Evolutionary conservation across 2,113 vertebrate species (phyloP).

Genomic region (Cyanoliseus patagonus): DNA sequence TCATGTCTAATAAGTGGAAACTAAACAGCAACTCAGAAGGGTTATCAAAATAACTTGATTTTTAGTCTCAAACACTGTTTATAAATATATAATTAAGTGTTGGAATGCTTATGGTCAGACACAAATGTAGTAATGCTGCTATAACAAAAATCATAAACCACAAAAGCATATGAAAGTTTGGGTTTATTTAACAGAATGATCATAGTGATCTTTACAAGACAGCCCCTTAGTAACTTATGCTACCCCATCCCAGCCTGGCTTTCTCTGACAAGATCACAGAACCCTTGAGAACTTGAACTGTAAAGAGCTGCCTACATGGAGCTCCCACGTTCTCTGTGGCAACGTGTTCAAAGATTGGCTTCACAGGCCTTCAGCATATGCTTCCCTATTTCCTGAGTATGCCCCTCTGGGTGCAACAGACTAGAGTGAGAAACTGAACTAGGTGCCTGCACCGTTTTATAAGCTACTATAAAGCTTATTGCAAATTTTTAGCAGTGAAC

Average conservation of each 20-base stretch:
- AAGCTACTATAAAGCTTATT: background rate
- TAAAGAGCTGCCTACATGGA: background rate
- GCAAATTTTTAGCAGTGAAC: background rate
- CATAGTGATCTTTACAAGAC: background rate
- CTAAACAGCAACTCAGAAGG: constrained; percentile 29
- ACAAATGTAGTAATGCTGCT: constrained; percentile 1
- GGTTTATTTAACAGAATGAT: background rate
- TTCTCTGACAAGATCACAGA: background rate
- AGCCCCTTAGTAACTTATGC: background rate
- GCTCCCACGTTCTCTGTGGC: background rate
- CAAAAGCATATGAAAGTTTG: background rate
- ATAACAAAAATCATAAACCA: background rate
- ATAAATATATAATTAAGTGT: constrained; percentile 29
- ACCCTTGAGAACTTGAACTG: background rate
- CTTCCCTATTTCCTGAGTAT: background rate
- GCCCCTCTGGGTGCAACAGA: background rate
- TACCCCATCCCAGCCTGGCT: background rate
- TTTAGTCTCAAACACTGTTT: constrained; percentile 17
- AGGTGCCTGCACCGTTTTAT: background rate
- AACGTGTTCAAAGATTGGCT: background rate
- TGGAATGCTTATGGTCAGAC: background rate
- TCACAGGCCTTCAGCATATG: background rate
- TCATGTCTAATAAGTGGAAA: constrained; percentile 64
- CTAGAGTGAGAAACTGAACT: background rate
- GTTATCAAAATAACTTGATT: background rate